Percentiles rank a stretch among this genome's conserved stretches.
These are phyloP conservation scores for Poecile montanus DNA, from an alignment of 2,797 vertebrate species.

Conservation along the genomic window DNA sequence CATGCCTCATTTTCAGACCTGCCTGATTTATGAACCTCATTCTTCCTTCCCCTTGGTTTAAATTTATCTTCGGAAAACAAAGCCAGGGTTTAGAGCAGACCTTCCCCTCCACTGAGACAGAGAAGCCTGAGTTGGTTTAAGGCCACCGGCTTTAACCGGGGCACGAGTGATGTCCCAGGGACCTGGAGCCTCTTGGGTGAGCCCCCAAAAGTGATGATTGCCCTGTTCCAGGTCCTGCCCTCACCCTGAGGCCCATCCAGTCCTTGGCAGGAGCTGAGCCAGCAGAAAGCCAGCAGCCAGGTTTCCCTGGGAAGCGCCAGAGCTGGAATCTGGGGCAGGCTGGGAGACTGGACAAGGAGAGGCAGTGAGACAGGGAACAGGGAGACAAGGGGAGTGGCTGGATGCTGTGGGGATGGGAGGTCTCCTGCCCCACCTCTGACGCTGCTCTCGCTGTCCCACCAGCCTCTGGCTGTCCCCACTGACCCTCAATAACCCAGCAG, in stretches of 20 bases:
- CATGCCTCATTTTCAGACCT: constrained; percentile 43
- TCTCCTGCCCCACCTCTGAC: neutral
- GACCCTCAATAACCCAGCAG: fast-evolving
- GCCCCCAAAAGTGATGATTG: neutral
- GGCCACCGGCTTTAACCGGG: neutral
- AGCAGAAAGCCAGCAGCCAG: neutral
- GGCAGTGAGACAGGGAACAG: neutral
- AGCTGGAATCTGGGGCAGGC: neutral
- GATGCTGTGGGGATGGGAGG: neutral
- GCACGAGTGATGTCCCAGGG: neutral
- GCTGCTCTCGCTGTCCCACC: fast-evolving
- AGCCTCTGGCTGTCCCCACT: neutral
- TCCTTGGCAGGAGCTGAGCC: neutral
- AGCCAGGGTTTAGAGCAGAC: neutral
- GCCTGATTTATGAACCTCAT: constrained; percentile 51
- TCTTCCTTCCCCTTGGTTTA: constrained; percentile 47
- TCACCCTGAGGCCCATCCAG: neutral
- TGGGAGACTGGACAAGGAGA: neutral
- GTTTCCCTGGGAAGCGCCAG: neutral
- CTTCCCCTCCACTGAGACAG: neutral
- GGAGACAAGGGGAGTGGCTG: neutral
- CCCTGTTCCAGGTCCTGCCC: neutral
- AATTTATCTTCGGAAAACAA: constrained; percentile 51
- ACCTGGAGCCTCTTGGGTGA: neutral
- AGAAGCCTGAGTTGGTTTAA: neutral